phyloP scores from a whole-genome alignment of 2,113 vertebrate genomes.

The Neodon shergylaensis region DNA sequence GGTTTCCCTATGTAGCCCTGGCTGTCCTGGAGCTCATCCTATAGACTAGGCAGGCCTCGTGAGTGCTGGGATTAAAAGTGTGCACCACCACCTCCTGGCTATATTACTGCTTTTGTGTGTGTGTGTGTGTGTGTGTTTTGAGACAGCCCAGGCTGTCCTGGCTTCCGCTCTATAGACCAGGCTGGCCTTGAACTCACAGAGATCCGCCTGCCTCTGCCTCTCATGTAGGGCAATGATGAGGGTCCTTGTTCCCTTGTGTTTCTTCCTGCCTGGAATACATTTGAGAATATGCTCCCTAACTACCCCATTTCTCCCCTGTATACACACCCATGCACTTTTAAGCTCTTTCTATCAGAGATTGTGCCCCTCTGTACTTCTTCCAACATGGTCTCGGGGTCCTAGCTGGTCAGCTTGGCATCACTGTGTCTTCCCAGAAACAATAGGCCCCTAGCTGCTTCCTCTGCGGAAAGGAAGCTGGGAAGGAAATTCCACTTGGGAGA shows the following conservation, averaged over 20 bases:
- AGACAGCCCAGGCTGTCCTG: background rate
- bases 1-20: background rate
- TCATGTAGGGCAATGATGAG: background rate
- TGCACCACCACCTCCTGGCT: background rate
- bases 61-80: background rate
- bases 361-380: background rate
- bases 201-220: background rate
- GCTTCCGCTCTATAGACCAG: background rate
- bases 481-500: background rate
- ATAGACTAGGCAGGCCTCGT: background rate
- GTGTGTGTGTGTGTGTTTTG: background rate
- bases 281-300: background rate
- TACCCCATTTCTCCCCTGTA: background rate
- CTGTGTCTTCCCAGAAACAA: background rate
- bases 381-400: background rate
- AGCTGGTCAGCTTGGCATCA: background rate
- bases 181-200: background rate
- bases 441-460: background rate
- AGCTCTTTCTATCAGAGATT: background rate
- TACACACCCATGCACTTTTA: background rate
- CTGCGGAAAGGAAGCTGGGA: background rate
- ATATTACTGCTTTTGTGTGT: background rate
- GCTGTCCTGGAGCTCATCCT: background rate
- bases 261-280: background rate
- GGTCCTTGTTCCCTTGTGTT: background rate